Evolutionary conservation across 2,888 invertebrate species (phyloP).

Genomic region (Agrochola lota): DNA sequence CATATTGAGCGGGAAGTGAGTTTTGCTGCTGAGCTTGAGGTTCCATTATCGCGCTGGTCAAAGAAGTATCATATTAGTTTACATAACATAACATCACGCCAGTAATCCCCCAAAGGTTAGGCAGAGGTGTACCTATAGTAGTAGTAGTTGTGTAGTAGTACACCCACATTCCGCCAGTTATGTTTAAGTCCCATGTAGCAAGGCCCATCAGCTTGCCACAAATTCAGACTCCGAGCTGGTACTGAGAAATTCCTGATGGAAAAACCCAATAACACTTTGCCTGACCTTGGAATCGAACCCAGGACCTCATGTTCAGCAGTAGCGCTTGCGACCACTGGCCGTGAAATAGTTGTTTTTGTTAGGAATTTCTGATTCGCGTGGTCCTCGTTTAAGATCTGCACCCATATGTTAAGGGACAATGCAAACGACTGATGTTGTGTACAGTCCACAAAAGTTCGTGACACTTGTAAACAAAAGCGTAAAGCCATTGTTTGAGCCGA

Average conservation of each 20-base stretch:
- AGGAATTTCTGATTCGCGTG: not conserved
- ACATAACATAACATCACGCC: not conserved
- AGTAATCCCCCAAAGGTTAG: too few relatives aligned
- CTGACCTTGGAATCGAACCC: too few relatives aligned
- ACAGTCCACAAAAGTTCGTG: too few relatives aligned
- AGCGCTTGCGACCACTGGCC: not conserved
- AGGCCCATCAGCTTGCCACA: not conserved
- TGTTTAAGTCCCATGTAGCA: not conserved
- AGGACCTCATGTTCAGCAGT: too few relatives aligned
- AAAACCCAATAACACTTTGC: not conserved
- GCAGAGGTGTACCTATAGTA: not conserved
- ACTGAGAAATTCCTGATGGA: not conserved
- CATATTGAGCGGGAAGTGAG: conserved; percentile 12
- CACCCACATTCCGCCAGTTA: not conserved
- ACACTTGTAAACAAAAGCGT: too few relatives aligned
- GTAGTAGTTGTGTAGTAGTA: too few relatives aligned
- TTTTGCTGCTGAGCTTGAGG: not conserved
- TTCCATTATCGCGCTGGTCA: conserved; percentile 1
- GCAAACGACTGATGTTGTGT: too few relatives aligned
- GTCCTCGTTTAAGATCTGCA: too few relatives aligned
- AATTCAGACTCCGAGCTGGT: not conserved
- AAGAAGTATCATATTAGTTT: not conserved
- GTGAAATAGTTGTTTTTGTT: not conserved
- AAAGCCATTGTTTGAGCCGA: too few relatives aligned
- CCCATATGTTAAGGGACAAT: too few relatives aligned